Conservation (phyloP, 2,797 vertebrate genomes). For the Spondyliosoma cantharus region DNA sequence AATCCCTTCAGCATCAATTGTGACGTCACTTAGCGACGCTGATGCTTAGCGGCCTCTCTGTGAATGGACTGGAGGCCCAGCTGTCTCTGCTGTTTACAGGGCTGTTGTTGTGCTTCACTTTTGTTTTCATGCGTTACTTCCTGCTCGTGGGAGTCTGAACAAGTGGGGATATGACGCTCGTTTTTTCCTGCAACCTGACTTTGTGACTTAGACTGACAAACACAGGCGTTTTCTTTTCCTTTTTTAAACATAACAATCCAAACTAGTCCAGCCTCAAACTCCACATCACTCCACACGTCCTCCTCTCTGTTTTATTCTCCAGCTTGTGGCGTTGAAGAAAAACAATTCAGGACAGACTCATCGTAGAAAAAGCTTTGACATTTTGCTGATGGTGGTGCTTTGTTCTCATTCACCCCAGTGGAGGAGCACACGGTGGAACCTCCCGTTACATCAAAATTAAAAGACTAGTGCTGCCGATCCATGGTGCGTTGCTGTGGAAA, state of each 20-base stretch:
- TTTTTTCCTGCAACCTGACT: background rate
- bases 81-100: slow-evolving; percentile 49
- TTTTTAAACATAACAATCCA: slow-evolving; percentile 1
- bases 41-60: background rate
- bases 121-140: slow-evolving; percentile 66
- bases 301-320: background rate
- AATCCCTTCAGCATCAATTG: background rate
- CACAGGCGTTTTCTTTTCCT: background rate
- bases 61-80: slow-evolving; percentile 36
- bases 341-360: slow-evolving; percentile 3
- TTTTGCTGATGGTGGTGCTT: slow-evolving; percentile 33
- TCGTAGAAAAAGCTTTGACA: slow-evolving; percentile 24
- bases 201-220: background rate
- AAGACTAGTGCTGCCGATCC: slow-evolving; percentile 39
- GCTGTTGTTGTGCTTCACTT: slow-evolving; percentile 29
- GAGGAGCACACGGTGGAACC: slow-evolving; percentile 20
- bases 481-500: slow-evolving; percentile 82
- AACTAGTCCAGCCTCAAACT: slow-evolving; percentile 2
- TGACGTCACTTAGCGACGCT: background rate
- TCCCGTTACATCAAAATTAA: slow-evolving; percentile 56
- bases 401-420: slow-evolving; percentile 27
- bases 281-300: background rate
- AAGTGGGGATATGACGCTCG: slow-evolving; percentile 41
- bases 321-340: slow-evolving; percentile 5
- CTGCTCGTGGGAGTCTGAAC: slow-evolving; percentile 64